Evolutionary conservation across 2,888 invertebrate species (phyloP), one percentile per base, ranked within the genome.

Genomic region (Drosophila prolongata): DNA sequence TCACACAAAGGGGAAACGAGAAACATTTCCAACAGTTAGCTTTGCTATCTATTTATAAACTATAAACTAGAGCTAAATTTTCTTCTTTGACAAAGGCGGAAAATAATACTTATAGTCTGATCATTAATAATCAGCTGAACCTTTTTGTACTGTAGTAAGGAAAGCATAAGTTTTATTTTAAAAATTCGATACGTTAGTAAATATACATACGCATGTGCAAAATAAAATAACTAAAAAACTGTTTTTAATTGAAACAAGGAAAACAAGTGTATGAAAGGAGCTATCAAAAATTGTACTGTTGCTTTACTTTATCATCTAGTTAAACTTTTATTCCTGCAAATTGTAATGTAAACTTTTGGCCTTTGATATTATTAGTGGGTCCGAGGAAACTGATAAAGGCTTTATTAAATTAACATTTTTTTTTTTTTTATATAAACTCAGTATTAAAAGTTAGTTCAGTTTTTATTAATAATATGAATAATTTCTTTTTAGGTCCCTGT

Each of bases 21-120:
- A 35, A 49, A 76, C 89, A 89, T 80, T 89, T 89, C 89, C 89
- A 89, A 70, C 67, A 69, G 14, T 30, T 47, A 47, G 81, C 83
- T 38, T 75, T 75, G 77, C 78, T 78, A 66, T 24, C 42, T 67
- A 55, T 43, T 49, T 67, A 49, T 44, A 67, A 65, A 19, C n/a
- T n/a, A 44, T 44, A 65, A 65, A 30, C 27, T 42, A 64, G n/a
- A 64, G 54, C 64, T 54, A 40, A 35, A 55, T 47, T 47, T 42
- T 24, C 64, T 54, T 54, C 40, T 35, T 11, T n/a, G 11, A 16
- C 35, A 35, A 16, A 50, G 43, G 59, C 19, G 35, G 24, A 27
- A 54, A 37, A 27, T 6, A 14, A 40, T 34, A 35, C 57, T 47
- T 24, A 24, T 47, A 13, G 47, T 57, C 46, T 47, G 16, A 61